Evolutionary conservation across 2,113 vertebrate genomes (phyloP).

Genomic region (Callocephalon fimbriatum): DNA sequence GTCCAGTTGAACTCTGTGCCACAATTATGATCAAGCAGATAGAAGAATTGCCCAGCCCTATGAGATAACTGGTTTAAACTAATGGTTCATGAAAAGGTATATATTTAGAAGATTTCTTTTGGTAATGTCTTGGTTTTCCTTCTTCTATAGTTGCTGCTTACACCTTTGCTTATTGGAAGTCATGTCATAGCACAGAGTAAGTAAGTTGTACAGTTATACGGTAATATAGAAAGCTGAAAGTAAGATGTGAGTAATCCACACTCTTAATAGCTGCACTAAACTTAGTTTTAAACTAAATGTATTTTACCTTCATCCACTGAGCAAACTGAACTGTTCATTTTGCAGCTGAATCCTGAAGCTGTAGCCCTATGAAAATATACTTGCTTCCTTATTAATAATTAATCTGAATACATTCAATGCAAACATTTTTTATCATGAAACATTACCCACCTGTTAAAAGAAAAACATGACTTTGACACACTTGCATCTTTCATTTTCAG

Average conservation of each 20-base stretch:
- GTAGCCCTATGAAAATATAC: constrained; percentile 58
- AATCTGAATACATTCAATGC: constrained; percentile 72
- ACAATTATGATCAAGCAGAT: not conserved
- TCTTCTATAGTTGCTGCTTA: not conserved
- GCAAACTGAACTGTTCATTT: constrained; percentile 58
- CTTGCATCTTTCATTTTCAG: constrained; percentile 52
- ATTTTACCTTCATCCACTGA: constrained; percentile 55
- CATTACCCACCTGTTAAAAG: constrained; percentile 76
- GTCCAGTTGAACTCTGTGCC: not conserved
- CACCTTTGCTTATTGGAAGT: not conserved
- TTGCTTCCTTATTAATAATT: constrained; percentile 81
- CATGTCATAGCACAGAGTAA: not conserved
- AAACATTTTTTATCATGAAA: constrained; percentile 66
- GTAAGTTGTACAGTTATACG: not conserved
- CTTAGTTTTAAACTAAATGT: constrained; percentile 35
- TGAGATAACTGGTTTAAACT: not conserved
- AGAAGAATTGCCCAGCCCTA: not conserved
- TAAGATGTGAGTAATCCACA: not conserved
- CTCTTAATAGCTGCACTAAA: constrained; percentile 63
- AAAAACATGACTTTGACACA: constrained; percentile 52
- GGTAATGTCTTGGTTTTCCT: not conserved
- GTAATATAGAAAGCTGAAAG: not conserved
- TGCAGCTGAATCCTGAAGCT: constrained; percentile 65
- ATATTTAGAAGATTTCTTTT: not conserved
- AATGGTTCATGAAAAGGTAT: not conserved